Percentiles rank a stretch among this genome's conserved stretches.
Evolutionary conservation across 2,113 vertebrate genomes (phyloP).

Genomic region (Tetrax tetrax): DNA sequence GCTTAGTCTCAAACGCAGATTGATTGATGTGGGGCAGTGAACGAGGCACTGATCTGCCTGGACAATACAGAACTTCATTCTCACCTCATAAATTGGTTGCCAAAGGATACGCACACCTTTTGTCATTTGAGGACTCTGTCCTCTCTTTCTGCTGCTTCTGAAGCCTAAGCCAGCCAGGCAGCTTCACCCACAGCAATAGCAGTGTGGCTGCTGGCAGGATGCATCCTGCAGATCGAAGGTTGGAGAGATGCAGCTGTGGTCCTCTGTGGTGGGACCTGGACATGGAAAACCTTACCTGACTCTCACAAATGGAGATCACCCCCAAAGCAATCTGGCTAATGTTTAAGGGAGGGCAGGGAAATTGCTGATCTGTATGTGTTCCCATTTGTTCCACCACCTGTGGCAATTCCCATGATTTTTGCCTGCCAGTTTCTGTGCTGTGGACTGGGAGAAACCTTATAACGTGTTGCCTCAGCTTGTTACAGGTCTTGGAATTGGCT

Average conservation of each 20-base stretch:
- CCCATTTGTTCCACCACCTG: not conserved
- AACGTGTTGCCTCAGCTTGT: not conserved
- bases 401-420: not conserved
- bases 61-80: not conserved
- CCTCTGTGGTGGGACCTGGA: not conserved
- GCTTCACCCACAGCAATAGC: not conserved
- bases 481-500: not conserved
- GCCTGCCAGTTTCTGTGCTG: not conserved
- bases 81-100: not conserved
- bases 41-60: not conserved
- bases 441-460: not conserved
- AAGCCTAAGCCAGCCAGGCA: not conserved
- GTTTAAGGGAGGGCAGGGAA: not conserved
- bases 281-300: not conserved
- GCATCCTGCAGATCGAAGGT: not conserved
- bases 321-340: not conserved
- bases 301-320: not conserved
- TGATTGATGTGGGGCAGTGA: not conserved
- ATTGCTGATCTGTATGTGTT: not conserved
- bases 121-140: not conserved
- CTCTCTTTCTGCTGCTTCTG: not conserved
- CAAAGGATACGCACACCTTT: not conserved
- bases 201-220: accelerated
- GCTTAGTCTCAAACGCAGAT: not conserved
- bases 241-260: not conserved